These are phyloP conservation scores for Sebastiscus tertius DNA, from an alignment of 2,797 vertebrate genomes.

Conservation along the genomic window DNA sequence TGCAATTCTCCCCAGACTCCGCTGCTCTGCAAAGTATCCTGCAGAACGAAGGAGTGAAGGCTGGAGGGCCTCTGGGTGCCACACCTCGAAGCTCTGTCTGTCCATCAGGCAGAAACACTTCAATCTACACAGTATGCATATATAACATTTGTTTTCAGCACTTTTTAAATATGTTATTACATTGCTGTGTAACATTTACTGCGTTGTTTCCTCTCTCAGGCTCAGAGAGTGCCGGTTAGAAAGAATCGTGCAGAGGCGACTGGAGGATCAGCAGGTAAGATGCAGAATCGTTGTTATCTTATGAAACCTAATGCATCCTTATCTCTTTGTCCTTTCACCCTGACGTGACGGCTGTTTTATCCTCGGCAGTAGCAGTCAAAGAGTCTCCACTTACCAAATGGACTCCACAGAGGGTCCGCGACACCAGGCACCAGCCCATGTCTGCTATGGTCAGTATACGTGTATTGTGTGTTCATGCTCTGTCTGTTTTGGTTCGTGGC, in stretches of 20 bases:
- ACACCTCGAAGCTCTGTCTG: conserved; percentile 62
- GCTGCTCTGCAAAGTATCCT: conserved; percentile 74
- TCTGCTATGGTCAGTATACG: conserved; percentile 73
- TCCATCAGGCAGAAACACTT: conserved; percentile 72
- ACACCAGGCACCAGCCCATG: conserved; percentile 69
- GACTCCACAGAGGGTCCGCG: conserved; percentile 76
- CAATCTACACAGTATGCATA: conserved; percentile 72
- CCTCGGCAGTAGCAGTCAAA: conserved; percentile 21
- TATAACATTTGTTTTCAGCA: neutral
- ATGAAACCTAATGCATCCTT: neutral
- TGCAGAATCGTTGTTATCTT: neutral
- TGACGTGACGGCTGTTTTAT: conserved; percentile 11
- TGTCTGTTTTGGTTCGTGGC: neutral
- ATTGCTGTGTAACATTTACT: neutral
- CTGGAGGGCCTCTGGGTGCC: neutral
- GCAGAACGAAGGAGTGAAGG: conserved; percentile 71
- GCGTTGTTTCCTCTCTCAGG: conserved; percentile 57
- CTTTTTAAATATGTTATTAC: neutral
- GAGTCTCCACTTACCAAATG: conserved; percentile 60
- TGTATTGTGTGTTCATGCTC: neutral
- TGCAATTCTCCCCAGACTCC: conserved; percentile 71
- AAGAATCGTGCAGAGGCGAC: conserved; percentile 56
- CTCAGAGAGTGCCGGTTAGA: conserved; percentile 79
- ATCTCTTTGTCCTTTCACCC: conserved; percentile 1
- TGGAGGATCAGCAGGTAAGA: conserved; percentile 55